A percentile compares a stretch with the other conserved stretches of the same genome.
Conservation (phyloP, 2,888 invertebrate species). For the Cactoblastis cactorum region DNA sequence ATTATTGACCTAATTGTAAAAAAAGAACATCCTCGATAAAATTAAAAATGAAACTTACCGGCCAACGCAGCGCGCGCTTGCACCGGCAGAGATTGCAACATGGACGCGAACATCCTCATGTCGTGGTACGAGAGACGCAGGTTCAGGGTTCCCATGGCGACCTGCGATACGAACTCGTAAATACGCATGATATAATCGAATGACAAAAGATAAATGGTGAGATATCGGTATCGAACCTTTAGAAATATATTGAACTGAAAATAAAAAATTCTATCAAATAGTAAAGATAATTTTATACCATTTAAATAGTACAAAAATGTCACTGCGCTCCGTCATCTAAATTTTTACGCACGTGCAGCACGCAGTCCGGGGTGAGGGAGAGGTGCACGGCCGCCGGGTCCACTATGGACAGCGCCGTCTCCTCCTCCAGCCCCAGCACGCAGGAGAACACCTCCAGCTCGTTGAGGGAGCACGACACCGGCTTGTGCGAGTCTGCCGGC, state of each 20-base stretch:
- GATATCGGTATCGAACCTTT: no score
- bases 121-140: conserved; percentile 95
- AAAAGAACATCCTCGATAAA: background rate
- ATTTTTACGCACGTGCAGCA: conserved; percentile 63
- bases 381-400: conserved; percentile 93
- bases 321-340: no score
- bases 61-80: conserved; percentile 83
- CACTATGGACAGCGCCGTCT: conserved; percentile 95
- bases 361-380: conserved; percentile 79
- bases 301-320: background rate
- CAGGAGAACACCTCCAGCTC: conserved; percentile 96
- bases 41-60: conserved; percentile 31
- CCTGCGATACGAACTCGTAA: conserved; percentile 43
- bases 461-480: conserved; percentile 91
- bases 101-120: conserved; percentile 93
- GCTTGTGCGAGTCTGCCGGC: conserved; percentile 83
- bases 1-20: no score
- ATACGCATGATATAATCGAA: background rate
- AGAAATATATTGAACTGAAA: no score
- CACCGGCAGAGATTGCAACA: conserved; percentile 91
- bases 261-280: no score
- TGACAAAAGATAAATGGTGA: no score
- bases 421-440: conserved; percentile 92
- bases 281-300: background rate
- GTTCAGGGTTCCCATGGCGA: conserved; percentile 86